A percentile compares a stretch with the other conserved stretches of the same genome.
phyloP scores from a whole-genome alignment of 2,797 vertebrate genomes.

The Hemibagrus guttatus region DNA sequence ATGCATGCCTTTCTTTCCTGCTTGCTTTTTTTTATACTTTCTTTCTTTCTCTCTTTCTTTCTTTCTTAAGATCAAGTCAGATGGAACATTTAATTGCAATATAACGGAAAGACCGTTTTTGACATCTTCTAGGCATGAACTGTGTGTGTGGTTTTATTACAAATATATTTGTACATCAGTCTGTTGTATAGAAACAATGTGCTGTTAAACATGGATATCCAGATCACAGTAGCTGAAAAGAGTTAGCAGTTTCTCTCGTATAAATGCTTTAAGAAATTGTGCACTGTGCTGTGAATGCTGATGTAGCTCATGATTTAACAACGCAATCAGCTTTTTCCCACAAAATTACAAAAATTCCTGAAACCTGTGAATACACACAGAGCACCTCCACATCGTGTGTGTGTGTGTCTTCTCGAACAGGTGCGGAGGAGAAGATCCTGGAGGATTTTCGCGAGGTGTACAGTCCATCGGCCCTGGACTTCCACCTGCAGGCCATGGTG shows the following conservation, averaged over 20 bases:
- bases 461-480: slow-evolving; percentile 85
- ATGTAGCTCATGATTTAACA: neutral
- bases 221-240: neutral
- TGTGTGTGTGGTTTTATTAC: neutral
- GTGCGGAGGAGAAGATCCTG: slow-evolving; percentile 98
- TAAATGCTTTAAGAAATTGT: neutral
- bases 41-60: too few species aligned
- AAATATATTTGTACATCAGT: too few species aligned
- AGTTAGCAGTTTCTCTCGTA: neutral
- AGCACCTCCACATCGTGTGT: neutral
- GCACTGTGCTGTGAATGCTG: neutral
- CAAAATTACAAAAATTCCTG: neutral
- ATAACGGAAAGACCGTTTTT: neutral
- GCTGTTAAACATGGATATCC: too few species aligned
- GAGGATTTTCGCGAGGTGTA: slow-evolving; percentile 95
- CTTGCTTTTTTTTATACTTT: neutral
- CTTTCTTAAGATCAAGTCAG: neutral
- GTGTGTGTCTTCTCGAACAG: slow-evolving; percentile 63
- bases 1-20: neutral
- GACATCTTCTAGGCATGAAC: neutral
- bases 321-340: neutral
- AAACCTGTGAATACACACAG: neutral
- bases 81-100: neutral
- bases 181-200: too few species aligned
- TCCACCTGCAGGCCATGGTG: slow-evolving; percentile 98